Percentiles rank a stretch among this genome's conserved stretches.
These are phyloP conservation scores for Sarcophaga bullata DNA, from an alignment of 1,140 invertebrate species.

Conservation along the genomic window DNA sequence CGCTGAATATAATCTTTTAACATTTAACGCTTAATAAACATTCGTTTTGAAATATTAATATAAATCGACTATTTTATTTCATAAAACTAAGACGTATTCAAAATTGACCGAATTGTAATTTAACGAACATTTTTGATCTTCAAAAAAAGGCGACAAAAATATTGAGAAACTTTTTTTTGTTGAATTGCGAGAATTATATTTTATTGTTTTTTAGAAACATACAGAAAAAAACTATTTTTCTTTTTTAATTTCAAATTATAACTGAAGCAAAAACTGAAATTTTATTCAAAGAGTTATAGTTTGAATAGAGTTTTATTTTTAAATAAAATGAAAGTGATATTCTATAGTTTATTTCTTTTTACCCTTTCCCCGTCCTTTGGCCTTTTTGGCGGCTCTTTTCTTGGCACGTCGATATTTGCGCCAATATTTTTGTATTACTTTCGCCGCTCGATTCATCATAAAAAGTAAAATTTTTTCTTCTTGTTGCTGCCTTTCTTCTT, in stretches of 20 bases:
- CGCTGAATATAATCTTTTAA: background rate
- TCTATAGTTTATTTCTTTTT: constrained; percentile 41
- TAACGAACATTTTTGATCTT: constrained; percentile 42
- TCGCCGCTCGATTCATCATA: constrained; percentile 47
- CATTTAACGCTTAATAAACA: background rate
- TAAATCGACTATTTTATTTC: background rate
- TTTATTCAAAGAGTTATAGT: background rate
- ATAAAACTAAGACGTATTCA: background rate
- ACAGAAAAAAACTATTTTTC: constrained; percentile 42
- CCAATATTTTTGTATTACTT: constrained; percentile 43
- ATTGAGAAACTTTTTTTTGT: constrained; percentile 43
- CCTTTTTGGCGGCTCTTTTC: constrained; percentile 39
- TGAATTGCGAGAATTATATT: constrained; percentile 43
- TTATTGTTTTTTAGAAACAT: constrained; percentile 45
- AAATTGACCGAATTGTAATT: constrained; percentile 34
- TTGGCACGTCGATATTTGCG: constrained; percentile 33
- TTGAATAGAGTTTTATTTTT: background rate
- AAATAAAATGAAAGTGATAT: background rate
- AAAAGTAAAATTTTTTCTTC: constrained; percentile 46
- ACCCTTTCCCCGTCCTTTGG: constrained; percentile 42
- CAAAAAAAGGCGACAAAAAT: constrained; percentile 30
- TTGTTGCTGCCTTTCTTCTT: constrained; percentile 41
- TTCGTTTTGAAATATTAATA: background rate
- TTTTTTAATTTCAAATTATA: background rate
- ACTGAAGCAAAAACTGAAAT: background rate